Evolutionary conservation across 2,113 vertebrate genomes (phyloP), one percentile per base, ranked within the genome.

Genomic region (Chlorodrepanis virens): DNA sequence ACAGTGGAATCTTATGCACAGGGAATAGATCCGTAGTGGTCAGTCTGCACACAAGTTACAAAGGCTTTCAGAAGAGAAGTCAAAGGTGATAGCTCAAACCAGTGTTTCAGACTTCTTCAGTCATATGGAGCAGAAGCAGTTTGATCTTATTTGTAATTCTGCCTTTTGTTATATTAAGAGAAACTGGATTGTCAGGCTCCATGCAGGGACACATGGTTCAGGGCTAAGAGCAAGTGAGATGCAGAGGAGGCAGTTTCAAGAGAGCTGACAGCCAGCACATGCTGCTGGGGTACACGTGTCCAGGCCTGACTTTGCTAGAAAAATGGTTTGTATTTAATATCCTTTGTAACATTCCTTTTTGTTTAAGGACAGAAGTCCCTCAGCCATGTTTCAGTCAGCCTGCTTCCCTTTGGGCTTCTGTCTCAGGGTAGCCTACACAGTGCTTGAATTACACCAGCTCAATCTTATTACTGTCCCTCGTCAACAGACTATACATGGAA

Each of bases 401-500:
- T 85, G 53, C 19, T 15, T 77, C 24, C 18, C 42, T 92, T 74
- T 39, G 18, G 86, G 52, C 40, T 90, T 77, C 56, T 81, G 16
- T 68, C 71, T 94, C 68, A 83, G 50, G 59, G 72, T 71, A 94
- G 74, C 52, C 24, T 56, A 53, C 64, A 63, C 75, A 70, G 47
- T 24, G 52, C 76, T 75, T 89, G 85, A 90, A 81, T 90, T 65
- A 83, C 87, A 80, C 37, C 40, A 50, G 49, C 86, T 92, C 88
- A 93, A 81, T 96, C 94, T 96, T 65, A 71, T 95, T 96, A 95
- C 56, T 90, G 83, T 18, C 40, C 60, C 89, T 96, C 7, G 22
- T 92, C 93, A 93, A 68, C 17, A 77, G 94, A 83, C 90, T 95
- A 89, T 93, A 81, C 76, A 71, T 87, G 92, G 92, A 94, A 95